phyloP scores from a whole-genome alignment of 2,888 invertebrate species.

The Drosophila paracracens region DNA sequence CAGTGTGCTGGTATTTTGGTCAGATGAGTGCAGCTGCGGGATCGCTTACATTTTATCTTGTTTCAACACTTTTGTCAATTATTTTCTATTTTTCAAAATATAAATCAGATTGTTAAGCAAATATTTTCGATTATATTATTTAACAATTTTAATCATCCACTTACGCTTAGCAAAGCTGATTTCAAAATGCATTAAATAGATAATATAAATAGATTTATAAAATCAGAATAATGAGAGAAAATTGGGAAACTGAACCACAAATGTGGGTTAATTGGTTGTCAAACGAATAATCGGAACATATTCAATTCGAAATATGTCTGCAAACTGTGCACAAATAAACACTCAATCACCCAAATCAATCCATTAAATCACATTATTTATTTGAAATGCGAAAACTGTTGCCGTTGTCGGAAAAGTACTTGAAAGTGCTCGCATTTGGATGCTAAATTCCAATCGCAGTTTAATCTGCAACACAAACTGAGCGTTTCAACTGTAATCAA shows the following conservation, averaged over 20 bases:
- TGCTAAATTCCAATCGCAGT: conserved; percentile 1
- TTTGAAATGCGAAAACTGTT: background rate
- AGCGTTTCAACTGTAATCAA: conserved; percentile 59
- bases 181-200: background rate
- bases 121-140: background rate
- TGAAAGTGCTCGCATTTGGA: background rate
- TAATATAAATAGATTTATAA: too few species aligned
- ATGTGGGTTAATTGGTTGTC: background rate
- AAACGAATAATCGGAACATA: background rate
- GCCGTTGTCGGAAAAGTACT: background rate
- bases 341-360: conserved; percentile 4
- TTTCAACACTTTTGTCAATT: background rate
- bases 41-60: background rate
- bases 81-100: background rate
- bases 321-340: background rate
- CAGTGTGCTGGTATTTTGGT: conserved; percentile 25
- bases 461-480: conserved; percentile 28
- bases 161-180: background rate
- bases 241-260: background rate
- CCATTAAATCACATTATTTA: conserved; percentile 4
- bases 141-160: background rate
- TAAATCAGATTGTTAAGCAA: background rate
- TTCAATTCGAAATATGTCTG: background rate
- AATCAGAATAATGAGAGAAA: background rate
- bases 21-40: too few species aligned